These are phyloP conservation scores for Agrilus planipennis DNA, from an alignment of 1,140 invertebrate genomes.

Conservation along the genomic window DNA sequence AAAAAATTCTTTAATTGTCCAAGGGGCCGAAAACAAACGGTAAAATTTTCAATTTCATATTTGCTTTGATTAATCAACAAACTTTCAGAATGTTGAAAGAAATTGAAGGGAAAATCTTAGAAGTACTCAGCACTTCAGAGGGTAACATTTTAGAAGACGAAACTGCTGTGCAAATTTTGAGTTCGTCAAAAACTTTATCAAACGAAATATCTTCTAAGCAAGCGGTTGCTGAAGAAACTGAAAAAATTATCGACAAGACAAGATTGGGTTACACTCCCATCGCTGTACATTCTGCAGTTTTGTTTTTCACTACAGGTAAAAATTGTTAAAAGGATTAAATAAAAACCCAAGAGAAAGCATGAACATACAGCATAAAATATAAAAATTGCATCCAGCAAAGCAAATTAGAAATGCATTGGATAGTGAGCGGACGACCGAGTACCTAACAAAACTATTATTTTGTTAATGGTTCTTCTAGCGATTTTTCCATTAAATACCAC, in stretches of 20 bases:
- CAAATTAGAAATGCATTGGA: too few species aligned
- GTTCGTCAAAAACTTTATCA: constrained; percentile 74
- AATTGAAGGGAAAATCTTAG: constrained; percentile 83
- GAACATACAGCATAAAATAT: too few species aligned
- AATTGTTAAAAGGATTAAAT: too few species aligned
- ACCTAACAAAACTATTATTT: too few species aligned
- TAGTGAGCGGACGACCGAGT: too few species aligned
- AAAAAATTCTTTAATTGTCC: constrained; percentile 71
- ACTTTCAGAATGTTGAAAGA: constrained; percentile 76
- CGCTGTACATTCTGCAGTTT: constrained; percentile 70
- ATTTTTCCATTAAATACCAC: too few species aligned
- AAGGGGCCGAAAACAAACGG: constrained; percentile 73
- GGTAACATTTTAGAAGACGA: constrained; percentile 90
- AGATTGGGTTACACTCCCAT: constrained; percentile 73
- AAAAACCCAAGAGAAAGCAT: too few species aligned
- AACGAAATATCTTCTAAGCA: constrained; percentile 75
- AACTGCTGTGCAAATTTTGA: constrained; percentile 73
- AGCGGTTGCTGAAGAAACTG: constrained; percentile 44
- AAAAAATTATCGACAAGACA: constrained; percentile 65
- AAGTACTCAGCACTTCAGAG: constrained; percentile 71
- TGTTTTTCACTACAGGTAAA: constrained; percentile 88
- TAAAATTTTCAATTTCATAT: constrained; percentile 23
- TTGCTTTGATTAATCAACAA: constrained; percentile 72
- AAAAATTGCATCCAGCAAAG: too few species aligned
- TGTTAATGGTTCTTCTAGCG: too few species aligned